Percentiles rank a stretch among this genome's conserved stretches.
phyloP scores from a whole-genome alignment of 2,113 vertebrate genomes.

The Mixornis gularis region DNA sequence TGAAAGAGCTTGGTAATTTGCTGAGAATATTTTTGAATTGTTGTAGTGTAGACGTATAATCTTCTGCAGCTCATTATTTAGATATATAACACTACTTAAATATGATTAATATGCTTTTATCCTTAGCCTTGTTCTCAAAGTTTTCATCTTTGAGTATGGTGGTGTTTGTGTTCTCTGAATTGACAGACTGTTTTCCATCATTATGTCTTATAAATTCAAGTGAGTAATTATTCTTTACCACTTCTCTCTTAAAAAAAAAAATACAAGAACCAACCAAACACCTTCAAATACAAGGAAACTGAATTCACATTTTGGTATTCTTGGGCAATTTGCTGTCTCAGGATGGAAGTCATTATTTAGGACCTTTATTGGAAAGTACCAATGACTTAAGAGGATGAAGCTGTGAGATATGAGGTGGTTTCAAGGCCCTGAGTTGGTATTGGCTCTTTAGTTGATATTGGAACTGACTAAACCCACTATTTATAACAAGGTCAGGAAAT shows the following conservation, averaged over 20 bases:
- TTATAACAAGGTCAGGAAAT: not conserved
- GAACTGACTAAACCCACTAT: not conserved
- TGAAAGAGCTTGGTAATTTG: not conserved
- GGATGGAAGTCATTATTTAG: not conserved
- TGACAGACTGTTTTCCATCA: not conserved
- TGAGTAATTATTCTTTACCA: not conserved
- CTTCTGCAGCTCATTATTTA: not conserved
- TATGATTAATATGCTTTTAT: not conserved
- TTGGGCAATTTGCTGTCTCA: not conserved
- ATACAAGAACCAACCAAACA: not conserved
- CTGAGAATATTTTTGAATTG: not conserved
- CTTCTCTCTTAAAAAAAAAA: not conserved
- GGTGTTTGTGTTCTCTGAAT: not conserved
- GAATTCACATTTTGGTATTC: not conserved
- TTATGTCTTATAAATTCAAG: not conserved
- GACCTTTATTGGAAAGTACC: not conserved
- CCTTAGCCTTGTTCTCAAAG: not conserved
- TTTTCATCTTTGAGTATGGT: not conserved
- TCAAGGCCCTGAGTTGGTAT: not conserved
- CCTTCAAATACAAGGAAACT: not conserved
- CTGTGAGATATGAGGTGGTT: not conserved
- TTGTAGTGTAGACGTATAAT: not conserved
- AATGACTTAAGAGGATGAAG: not conserved
- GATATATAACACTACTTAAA: not conserved
- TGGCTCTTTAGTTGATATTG: not conserved